phyloP scores from a whole-genome alignment of 2,888 invertebrate genomes.

The Boloria euphrosyne region DNA sequence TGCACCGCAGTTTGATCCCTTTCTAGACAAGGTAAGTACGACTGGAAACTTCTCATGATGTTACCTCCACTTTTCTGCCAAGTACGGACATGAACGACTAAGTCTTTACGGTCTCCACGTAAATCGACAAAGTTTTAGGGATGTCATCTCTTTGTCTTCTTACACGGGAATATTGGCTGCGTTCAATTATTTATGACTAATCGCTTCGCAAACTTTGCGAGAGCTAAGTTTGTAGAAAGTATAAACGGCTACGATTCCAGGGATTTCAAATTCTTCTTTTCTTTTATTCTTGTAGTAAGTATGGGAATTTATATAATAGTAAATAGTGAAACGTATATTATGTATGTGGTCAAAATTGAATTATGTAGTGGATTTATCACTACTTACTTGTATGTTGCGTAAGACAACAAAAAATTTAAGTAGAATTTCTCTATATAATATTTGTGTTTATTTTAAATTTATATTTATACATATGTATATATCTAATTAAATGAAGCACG shows the following conservation, averaged over 20 bases:
- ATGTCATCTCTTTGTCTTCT: slow-evolving; percentile 73
- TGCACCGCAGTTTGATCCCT: slow-evolving; percentile 81
- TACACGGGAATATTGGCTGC: slow-evolving; percentile 69
- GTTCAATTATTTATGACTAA: slow-evolving; percentile 76
- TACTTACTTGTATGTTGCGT: no score
- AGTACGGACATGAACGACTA: slow-evolving; percentile 69
- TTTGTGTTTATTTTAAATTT: no score
- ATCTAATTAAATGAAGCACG: no score
- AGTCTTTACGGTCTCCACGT: slow-evolving; percentile 71
- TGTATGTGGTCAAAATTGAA: no score
- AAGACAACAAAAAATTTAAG: no score
- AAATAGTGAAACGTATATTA: no score
- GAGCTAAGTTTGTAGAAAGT: slow-evolving; percentile 54
- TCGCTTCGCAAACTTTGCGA: slow-evolving; percentile 60
- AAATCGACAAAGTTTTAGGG: slow-evolving; percentile 77
- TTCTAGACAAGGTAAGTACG: slow-evolving; percentile 79
- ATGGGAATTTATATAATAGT: neutral
- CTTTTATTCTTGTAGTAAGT: slow-evolving; percentile 22
- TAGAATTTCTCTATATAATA: no score
- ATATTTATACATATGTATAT: no score
- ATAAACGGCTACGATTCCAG: slow-evolving; percentile 39
- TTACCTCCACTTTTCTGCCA: slow-evolving; percentile 71
- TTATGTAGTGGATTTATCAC: no score
- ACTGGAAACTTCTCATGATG: slow-evolving; percentile 75
- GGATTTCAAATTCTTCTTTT: slow-evolving; percentile 30